Conservation (phyloP, 2,888 invertebrate genomes). For the Epistrophe eligans region DNA sequence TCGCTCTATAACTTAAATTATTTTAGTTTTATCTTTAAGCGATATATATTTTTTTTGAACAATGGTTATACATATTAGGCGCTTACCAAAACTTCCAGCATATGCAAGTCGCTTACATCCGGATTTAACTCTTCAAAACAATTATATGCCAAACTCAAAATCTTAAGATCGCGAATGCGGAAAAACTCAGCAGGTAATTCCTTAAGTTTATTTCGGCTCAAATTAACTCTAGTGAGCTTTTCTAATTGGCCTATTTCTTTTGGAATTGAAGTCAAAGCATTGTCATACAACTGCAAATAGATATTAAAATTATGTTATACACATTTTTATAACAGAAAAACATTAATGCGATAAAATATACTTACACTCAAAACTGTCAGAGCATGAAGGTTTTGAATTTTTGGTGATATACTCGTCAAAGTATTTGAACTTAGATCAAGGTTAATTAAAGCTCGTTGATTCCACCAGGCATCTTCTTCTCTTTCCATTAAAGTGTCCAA, state of each 20-base stretch:
- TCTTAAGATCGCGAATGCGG: conserved; percentile 88
- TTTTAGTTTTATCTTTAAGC: background rate
- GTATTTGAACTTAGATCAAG: conserved; percentile 92
- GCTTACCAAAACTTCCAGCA: conserved; percentile 90
- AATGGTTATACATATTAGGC: background rate
- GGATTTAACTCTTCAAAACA: conserved; percentile 87
- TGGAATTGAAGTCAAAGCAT: conserved; percentile 90
- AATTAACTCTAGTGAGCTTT: conserved; percentile 87
- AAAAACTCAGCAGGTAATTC: conserved; percentile 88
- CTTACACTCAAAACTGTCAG: conserved; percentile 89
- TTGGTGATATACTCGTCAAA: conserved; percentile 87
- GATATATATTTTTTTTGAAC: background rate
- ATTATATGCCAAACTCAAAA: conserved; percentile 91
- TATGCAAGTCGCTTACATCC: conserved; percentile 91
- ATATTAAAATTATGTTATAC: conserved; percentile 33
- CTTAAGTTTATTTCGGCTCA: conserved; percentile 88
- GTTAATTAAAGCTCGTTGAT: conserved; percentile 90
- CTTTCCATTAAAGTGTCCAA: conserved; percentile 84
- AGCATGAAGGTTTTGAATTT: conserved; percentile 88
- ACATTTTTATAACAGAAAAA: background rate
- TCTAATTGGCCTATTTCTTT: conserved; percentile 89
- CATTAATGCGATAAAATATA: background rate
- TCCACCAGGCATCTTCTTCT: conserved; percentile 92
- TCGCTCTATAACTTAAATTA: background rate
- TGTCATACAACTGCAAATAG: conserved; percentile 91